These are phyloP conservation scores for Carassius carassius DNA, from an alignment of 2,113 vertebrate species.

Conservation along the genomic window DNA sequence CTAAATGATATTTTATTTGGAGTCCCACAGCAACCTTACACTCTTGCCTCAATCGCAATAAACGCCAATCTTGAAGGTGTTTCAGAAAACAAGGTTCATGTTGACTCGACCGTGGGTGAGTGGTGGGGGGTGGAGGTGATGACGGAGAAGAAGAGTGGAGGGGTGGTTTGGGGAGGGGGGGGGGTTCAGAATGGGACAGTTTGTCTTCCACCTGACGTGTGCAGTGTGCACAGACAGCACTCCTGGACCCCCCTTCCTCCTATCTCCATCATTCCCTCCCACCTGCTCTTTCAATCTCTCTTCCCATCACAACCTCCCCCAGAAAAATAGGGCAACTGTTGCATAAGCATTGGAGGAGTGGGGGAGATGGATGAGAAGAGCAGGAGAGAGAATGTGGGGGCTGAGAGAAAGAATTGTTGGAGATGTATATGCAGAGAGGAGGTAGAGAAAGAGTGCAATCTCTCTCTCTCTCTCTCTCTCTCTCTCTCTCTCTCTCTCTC, in stretches of 20 bases:
- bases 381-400: conserved; percentile 60
- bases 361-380: conserved; percentile 46
- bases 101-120: conserved; percentile 5
- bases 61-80: neutral
- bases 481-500: too few relatives aligned
- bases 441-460: conserved; percentile 16
- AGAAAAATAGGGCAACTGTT: conserved; percentile 72
- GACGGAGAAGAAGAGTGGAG: conserved; percentile 43
- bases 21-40: neutral
- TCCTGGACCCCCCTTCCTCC: conserved; percentile 56
- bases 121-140: conserved; percentile 30
- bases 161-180: conserved; percentile 29
- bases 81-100: neutral
- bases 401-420: conserved; percentile 56
- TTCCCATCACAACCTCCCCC: conserved; percentile 66
- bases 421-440: conserved; percentile 53
- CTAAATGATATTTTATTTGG: neutral
- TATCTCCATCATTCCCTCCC: conserved; percentile 51
- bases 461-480: conserved; percentile 1
- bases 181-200: conserved; percentile 53
- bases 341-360: conserved; percentile 66
- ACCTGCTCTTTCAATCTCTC: conserved; percentile 63
- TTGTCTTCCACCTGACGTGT: conserved; percentile 65
- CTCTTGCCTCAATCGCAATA: neutral
- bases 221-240: conserved; percentile 57